These are phyloP conservation scores for Jordanella pulchra DNA, from an alignment of 2,797 vertebrate species.

Conservation along the genomic window DNA sequence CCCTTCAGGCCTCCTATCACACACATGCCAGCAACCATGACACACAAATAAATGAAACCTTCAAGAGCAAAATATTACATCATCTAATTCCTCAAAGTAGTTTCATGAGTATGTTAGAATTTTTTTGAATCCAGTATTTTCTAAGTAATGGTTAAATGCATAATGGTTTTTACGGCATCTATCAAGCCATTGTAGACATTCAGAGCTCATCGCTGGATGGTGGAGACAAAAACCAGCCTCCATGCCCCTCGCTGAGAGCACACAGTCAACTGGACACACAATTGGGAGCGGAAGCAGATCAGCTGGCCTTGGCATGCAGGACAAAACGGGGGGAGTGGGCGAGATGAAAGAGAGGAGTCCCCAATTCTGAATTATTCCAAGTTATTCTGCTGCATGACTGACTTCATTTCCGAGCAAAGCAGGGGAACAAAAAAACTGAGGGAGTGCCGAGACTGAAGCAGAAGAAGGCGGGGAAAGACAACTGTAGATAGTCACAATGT, in stretches of 20 bases:
- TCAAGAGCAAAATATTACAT: background rate
- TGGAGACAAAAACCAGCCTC: constrained; percentile 73
- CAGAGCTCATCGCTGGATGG: constrained; percentile 55
- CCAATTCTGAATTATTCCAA: constrained; percentile 80
- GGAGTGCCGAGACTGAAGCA: constrained; percentile 47
- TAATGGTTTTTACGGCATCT: background rate
- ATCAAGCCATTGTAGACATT: constrained; percentile 21
- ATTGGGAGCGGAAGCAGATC: constrained; percentile 80
- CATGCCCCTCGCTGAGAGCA: constrained; percentile 72
- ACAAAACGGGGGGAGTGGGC: constrained; percentile 17
- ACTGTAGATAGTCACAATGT: constrained; percentile 49
- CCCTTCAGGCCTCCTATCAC: constrained; percentile 71
- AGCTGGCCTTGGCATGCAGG: constrained; percentile 73
- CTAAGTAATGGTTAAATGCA: constrained; percentile 35
- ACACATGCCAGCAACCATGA: constrained; percentile 71
- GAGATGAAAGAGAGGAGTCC: constrained; percentile 62
- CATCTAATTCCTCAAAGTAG: background rate
- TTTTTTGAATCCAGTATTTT: constrained; percentile 28
- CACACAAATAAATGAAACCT: constrained; percentile 32
- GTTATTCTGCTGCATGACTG: constrained; percentile 84
- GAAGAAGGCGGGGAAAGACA: constrained; percentile 31
- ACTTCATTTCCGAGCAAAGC: constrained; percentile 82
- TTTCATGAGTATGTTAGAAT: background rate
- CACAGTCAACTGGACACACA: constrained; percentile 82
- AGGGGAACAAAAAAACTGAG: constrained; percentile 56